Base-by-base conservation (phyloP, 2,113 vertebrate genomes). In the Taxidea taxus region DNA sequence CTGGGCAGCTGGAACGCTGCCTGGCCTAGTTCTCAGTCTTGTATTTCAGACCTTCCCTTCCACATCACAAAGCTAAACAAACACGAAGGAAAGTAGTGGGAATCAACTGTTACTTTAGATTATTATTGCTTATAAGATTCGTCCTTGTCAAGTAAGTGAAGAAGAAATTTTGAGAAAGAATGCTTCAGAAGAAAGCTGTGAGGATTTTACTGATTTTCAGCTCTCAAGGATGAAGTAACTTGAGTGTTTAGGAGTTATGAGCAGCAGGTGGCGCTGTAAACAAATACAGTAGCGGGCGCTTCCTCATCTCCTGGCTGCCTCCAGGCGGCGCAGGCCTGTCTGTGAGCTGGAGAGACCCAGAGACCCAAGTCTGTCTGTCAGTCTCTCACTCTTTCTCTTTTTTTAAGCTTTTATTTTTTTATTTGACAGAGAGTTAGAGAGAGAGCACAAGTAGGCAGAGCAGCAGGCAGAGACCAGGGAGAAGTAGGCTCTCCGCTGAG, bases 241-340 rank as follows among this genome's bases (percentile, higher is more conserved):
- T 83, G 82, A 47, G 11, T 16, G 15, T 87, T 44, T 74, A 68
- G 37, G 37, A 34, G 12, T 27, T 47, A 8, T n/a, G 1, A 96
- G 78, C 97, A 47, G 54, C 42, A 95, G 90, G n/a, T 81, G 97
- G 81, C 90, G 49, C 94, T 54, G 60, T 4, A 11, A 80, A 16
- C 95, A 82, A 94, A 68, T 2, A 27, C 18, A 3, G 23, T 25
- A n/a, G 44, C n/a, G 3, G n/a, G 31, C 4, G 8, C 37, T n/a
- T 44, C 34, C 18, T 74, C 11, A 7, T 49, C 14, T 20, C 7
- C 16, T 8, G 14, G n/a, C 2, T 6, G 39, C 31, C 31, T 34
- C 31, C 34, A 29, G 7, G 83, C 15, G 4, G 44, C 51, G 39
- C 31, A 7, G 25, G 27, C 34, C 21, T 31, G 25, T 2, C 37